Evolutionary conservation across 2,113 vertebrate species (phyloP).

Genomic region (Tragelaphus imberbis): DNA sequence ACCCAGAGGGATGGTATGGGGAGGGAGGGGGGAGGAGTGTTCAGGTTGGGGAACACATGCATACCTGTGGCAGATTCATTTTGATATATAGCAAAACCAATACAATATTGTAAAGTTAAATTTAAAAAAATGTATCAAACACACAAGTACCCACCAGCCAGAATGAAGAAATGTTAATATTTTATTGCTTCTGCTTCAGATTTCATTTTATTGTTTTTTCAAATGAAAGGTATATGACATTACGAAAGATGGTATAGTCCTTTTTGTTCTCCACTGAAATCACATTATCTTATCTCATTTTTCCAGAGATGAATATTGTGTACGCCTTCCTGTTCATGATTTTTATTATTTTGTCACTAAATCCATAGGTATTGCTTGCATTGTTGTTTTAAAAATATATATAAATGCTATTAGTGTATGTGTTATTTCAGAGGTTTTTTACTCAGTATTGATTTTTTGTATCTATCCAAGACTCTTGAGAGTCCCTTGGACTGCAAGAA

Average conservation of each 20-base stretch:
- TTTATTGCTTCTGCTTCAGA: slow-evolving; percentile 22
- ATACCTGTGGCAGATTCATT: too few species aligned
- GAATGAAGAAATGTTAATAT: not conserved
- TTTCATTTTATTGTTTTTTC: not conserved
- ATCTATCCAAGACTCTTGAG: not conserved
- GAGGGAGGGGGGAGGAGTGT: too few species aligned
- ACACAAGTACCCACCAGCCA: too few species aligned
- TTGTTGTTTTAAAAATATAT: not conserved
- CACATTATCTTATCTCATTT: not conserved
- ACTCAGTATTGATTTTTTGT: not conserved
- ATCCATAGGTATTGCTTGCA: not conserved
- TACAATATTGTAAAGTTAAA: too few species aligned
- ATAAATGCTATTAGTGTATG: not conserved
- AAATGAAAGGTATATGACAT: not conserved
- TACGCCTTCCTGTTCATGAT: not conserved
- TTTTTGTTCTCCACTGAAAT: not conserved
- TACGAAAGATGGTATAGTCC: not conserved
- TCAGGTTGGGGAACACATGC: too few species aligned
- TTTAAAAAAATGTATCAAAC: too few species aligned
- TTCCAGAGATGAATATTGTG: not conserved
- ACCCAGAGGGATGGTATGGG: too few species aligned
- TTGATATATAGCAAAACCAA: too few species aligned
- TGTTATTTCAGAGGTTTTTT: not conserved
- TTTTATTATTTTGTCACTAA: slow-evolving; percentile 33
- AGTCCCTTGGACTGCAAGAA: too few species aligned